phyloP scores from a whole-genome alignment of 2,797 vertebrate genomes.

The Mallotus villosus region DNA sequence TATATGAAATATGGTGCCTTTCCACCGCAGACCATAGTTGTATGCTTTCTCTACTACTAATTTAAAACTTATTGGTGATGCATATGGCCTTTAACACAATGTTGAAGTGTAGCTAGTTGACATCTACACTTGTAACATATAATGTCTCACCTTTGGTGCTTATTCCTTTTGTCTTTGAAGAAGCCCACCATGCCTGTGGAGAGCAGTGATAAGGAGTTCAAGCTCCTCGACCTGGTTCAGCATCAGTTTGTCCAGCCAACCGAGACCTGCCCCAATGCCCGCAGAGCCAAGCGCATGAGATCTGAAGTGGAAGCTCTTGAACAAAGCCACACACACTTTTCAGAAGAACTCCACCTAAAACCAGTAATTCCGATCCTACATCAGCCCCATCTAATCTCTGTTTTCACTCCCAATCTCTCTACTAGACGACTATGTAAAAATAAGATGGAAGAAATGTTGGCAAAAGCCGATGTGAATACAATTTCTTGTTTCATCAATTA shows the following conservation, averaged over 20 bases:
- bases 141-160: slow-evolving; percentile 5
- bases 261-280: slow-evolving; percentile 78
- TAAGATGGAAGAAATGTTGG: not conserved
- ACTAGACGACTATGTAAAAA: not conserved
- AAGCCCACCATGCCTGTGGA: slow-evolving; percentile 77
- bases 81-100: not conserved
- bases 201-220: slow-evolving; percentile 82
- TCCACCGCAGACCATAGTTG: not conserved
- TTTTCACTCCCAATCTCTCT: not conserved
- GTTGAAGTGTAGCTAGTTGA: not conserved
- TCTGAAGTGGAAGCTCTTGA: slow-evolving; percentile 77
- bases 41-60: not conserved
- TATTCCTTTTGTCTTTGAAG: slow-evolving; percentile 79
- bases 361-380: slow-evolving; percentile 12
- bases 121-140: not conserved
- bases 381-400: not conserved
- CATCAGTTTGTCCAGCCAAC: slow-evolving; percentile 73
- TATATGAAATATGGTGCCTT: not conserved
- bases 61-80: not conserved
- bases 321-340: slow-evolving; percentile 9
- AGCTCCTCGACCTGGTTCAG: slow-evolving; percentile 83
- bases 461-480: not conserved
- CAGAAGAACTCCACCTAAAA: slow-evolving; percentile 52
- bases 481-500: not conserved
- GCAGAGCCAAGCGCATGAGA: slow-evolving; percentile 89